Percentiles rank a stretch among this genome's conserved stretches.
Evolutionary conservation across 2,113 vertebrate species (phyloP).

Genomic region (Stictonetta naevosa): DNA sequence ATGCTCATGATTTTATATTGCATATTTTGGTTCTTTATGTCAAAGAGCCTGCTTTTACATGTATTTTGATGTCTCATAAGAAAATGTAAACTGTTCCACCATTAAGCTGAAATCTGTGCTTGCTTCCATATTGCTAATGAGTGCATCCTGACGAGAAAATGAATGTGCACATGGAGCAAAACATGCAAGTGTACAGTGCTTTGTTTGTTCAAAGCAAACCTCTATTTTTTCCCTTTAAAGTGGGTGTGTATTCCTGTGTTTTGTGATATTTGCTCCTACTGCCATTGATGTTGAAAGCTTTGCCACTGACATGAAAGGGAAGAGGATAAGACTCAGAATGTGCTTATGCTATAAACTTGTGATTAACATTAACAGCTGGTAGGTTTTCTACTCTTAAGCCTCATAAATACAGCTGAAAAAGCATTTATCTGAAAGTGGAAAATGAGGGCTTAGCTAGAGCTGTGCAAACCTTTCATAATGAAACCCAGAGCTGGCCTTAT

Average conservation of each 20-base stretch:
- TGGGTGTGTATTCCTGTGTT: not conserved
- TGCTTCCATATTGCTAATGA: not conserved
- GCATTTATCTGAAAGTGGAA: conserved; percentile 67
- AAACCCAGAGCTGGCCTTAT: conserved; percentile 34
- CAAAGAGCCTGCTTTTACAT: not conserved
- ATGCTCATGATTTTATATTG: not conserved
- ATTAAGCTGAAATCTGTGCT: not conserved
- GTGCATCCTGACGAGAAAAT: not conserved
- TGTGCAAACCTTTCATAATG: conserved; percentile 52
- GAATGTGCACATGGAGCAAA: not conserved
- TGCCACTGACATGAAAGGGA: conserved; percentile 38
- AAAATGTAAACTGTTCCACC: not conserved
- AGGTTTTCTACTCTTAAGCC: conserved; percentile 12
- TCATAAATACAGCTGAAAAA: conserved; percentile 66
- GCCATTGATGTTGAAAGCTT: conserved; percentile 39
- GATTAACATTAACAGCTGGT: conserved; percentile 60
- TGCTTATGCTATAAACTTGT: conserved; percentile 58
- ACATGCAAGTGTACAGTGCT: not conserved
- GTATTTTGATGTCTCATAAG: not conserved
- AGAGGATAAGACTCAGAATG: conserved; percentile 56
- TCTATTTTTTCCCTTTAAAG: conserved; percentile 3
- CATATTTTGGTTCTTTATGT: not conserved
- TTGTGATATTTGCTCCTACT: conserved; percentile 6
- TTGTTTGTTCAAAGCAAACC: not conserved
- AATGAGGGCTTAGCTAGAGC: conserved; percentile 58